Base-by-base conservation (phyloP, 2,113 vertebrate genomes). In the Limnothrissa miodon region DNA sequence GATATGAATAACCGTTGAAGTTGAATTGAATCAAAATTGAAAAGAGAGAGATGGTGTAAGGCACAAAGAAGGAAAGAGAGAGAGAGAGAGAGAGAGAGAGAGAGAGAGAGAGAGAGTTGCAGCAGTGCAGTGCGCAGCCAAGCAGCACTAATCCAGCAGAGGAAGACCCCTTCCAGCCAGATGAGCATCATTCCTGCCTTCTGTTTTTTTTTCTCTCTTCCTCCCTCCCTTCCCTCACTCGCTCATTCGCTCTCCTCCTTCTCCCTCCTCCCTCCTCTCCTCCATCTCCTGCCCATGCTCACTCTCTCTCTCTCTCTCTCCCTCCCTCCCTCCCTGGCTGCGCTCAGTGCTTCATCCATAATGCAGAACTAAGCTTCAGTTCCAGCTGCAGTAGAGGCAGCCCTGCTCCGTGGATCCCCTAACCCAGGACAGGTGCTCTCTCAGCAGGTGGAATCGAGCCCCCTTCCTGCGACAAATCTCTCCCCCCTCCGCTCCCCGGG, bases 141-240 rank as follows among this genome's bases (percentile, higher is more conserved):
- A 94, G 94, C 91, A 84, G 89, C 89, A 93, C 91, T 93, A 90
- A 91, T 88, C 91, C 80, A 87, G 93, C 87, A 90, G 83, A 95
- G 95, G 95, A 96, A 93, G 91, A 92, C 94, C 93, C 94, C 92
- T 93, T 94, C 91, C 82, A 91, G 94, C 92, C 94, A 94, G 42
- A 91, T 83, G 90, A 94, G 83, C 95, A 94, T 91, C 92, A 94
- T 91, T 92, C 82, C 88, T 85, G 86, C 81, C 85, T 78, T 85
- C 66, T 74, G 25, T 74, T 74, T 36, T 36, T 56, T 53, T 82
- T 84, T 70, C 53, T 78, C 80, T 48, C 79, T 45, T 39, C 36
- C 53, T 45, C 42, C 6, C 36, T 29, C 39, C 46, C 80, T n/a
- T 80, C 66, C 83, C 48, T 80, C 87, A 17, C 53, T 56, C 17